These are phyloP conservation scores for Ericerus pela DNA, from an alignment of 1,140 invertebrate species.

Conservation along the genomic window DNA sequence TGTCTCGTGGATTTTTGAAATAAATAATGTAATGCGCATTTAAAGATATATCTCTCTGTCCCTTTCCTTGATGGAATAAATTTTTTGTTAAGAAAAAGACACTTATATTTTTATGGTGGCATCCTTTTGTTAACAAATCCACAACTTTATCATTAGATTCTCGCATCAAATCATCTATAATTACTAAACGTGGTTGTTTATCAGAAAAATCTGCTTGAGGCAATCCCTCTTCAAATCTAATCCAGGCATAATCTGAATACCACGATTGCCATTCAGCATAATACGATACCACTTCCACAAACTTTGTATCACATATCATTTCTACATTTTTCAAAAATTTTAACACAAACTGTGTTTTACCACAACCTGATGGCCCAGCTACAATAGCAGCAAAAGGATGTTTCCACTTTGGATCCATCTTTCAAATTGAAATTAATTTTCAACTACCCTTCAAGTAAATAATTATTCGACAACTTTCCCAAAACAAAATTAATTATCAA, in stretches of 20 bases:
- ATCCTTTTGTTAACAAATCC: conserved; percentile 15
- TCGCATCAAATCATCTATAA: conserved; percentile 18
- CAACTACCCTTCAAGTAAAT: no score
- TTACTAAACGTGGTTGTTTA: not conserved
- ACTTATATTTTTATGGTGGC: conserved; percentile 13
- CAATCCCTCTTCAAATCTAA: not conserved
- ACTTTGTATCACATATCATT: not conserved
- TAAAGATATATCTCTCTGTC: conserved; percentile 13
- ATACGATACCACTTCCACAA: not conserved
- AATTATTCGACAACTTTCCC: no score
- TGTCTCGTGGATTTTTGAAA: conserved; percentile 18
- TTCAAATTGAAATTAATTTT: no score
- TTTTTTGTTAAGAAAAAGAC: conserved; percentile 15
- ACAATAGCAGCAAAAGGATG: conserved; percentile 10
- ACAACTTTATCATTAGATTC: conserved; percentile 8
- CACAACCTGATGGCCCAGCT: conserved; percentile 1
- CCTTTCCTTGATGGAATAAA: not conserved
- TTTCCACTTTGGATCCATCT: conserved; percentile 3
- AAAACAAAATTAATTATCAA: no score
- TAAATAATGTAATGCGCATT: conserved; percentile 14
- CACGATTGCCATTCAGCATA: not conserved
- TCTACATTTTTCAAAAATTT: conserved; percentile 13
- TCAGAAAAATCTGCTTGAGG: not conserved
- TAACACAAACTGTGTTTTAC: conserved; percentile 13
- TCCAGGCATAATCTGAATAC: not conserved